phyloP scores from a whole-genome alignment of 2,797 vertebrate genomes.

The Notolepis coatsorum region DNA sequence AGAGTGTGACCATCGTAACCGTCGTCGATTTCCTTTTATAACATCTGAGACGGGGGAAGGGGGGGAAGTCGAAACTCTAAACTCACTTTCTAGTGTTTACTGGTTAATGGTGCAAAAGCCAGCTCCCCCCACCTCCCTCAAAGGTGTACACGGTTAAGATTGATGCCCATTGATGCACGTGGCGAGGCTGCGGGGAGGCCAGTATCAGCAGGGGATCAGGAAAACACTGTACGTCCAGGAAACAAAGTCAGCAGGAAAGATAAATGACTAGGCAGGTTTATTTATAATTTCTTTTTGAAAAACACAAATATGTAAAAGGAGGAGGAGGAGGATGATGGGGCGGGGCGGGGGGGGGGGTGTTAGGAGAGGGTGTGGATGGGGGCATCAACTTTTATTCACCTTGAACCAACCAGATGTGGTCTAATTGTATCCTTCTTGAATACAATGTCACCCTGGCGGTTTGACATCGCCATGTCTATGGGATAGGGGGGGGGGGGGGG shows the following conservation, averaged over 20 bases:
- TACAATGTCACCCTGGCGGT: conserved; percentile 60
- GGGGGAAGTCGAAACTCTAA: too few species aligned
- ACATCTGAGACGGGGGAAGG: too few species aligned
- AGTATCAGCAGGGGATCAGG: conserved; percentile 82
- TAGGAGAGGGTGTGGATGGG: too few species aligned
- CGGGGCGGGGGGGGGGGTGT: too few species aligned
- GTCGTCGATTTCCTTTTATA: too few species aligned
- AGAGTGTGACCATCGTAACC: too few species aligned
- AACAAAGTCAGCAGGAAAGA: conserved; percentile 78
- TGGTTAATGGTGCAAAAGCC: conserved; percentile 62
- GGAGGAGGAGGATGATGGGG: too few species aligned
- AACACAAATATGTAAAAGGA: conserved; percentile 81
- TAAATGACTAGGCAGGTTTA: conserved; percentile 83
- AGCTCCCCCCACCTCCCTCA: too few species aligned
- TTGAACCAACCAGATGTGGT: conserved; percentile 79
- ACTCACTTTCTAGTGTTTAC: conserved; percentile 62
- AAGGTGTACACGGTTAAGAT: conserved; percentile 70
- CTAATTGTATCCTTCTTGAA: conserved; percentile 80
- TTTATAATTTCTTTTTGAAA: conserved; percentile 75
- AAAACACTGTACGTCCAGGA: conserved; percentile 82
- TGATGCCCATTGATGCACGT: conserved; percentile 72
- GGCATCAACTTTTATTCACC: conserved; percentile 81
- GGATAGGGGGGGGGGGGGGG: conserved; percentile 23
- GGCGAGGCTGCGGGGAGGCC: conserved; percentile 65
- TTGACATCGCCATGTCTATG: conserved; percentile 31